phyloP scores from a whole-genome alignment of 2,888 invertebrate species.

The Eupithecia centaureata region DNA sequence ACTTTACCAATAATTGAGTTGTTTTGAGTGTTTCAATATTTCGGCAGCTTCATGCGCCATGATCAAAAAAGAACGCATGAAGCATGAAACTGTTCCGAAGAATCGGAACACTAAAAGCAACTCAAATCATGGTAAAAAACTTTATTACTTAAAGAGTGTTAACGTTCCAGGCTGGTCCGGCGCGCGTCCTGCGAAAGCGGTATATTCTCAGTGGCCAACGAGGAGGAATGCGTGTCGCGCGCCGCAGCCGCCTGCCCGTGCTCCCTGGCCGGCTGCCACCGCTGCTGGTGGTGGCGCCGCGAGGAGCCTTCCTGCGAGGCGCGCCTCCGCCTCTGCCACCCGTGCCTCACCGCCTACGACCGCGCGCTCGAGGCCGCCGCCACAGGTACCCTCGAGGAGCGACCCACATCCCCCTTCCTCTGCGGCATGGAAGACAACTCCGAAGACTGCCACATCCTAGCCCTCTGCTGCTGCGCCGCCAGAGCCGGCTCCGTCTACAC shows the following conservation, averaged over 20 bases:
- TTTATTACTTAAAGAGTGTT: not conserved
- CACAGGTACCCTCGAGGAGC: not conserved
- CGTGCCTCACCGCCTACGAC: slow-evolving; percentile 65
- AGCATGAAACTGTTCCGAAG: too few species aligned
- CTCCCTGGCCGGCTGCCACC: slow-evolving; percentile 73
- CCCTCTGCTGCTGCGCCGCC: slow-evolving; percentile 63
- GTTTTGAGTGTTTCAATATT: too few species aligned
- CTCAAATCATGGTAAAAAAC: too few species aligned
- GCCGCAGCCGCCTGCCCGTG: slow-evolving; percentile 73
- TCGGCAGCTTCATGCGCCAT: too few species aligned
- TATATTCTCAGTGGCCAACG: slow-evolving; percentile 94
- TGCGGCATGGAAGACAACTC: slow-evolving; percentile 48
- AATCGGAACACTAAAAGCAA: too few species aligned
- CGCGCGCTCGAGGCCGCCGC: slow-evolving; percentile 55
- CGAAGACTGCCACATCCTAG: slow-evolving; percentile 65
- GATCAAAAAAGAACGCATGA: too few species aligned
- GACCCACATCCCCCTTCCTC: slow-evolving; percentile 28
- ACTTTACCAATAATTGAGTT: too few species aligned
- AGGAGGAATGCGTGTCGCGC: slow-evolving; percentile 85
- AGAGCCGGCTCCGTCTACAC: slow-evolving; percentile 88
- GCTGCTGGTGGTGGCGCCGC: slow-evolving; percentile 76
- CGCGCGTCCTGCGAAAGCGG: slow-evolving; percentile 95
- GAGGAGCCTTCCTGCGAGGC: slow-evolving; percentile 46
- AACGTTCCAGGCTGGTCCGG: slow-evolving; percentile 60
- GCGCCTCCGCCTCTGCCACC: slow-evolving; percentile 54